Evolutionary conservation across 2,888 invertebrate genomes (phyloP).

Genomic region (Siphlonurus alternatus): DNA sequence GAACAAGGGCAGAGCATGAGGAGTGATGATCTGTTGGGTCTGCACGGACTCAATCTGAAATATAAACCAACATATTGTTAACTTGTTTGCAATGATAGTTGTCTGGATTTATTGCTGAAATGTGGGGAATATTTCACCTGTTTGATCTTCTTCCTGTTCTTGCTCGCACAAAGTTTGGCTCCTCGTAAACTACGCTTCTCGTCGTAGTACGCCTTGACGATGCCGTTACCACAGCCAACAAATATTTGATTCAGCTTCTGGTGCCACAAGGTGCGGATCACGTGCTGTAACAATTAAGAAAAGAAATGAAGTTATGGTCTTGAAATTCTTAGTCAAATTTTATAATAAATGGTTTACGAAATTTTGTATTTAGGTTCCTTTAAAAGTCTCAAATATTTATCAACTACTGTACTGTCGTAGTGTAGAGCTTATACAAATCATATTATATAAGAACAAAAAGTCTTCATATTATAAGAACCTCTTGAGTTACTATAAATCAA

Average conservation of each 20-base stretch:
- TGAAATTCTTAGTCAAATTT: no score
- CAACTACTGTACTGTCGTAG: no score
- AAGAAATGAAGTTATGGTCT: slow-evolving; percentile 3
- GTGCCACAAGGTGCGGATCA: slow-evolving; percentile 88
- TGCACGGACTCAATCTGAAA: slow-evolving; percentile 63
- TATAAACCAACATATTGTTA: neutral
- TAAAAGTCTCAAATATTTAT: no score
- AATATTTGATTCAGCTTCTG: slow-evolving; percentile 95
- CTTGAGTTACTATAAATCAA: no score
- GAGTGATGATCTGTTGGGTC: slow-evolving; percentile 87
- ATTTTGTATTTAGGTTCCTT: no score
- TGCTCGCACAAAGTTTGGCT: slow-evolving; percentile 75
- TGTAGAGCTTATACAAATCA: no score
- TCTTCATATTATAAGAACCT: no score
- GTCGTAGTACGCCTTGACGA: slow-evolving; percentile 82
- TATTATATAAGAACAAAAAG: no score
- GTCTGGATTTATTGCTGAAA: no score
- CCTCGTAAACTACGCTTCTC: slow-evolving; percentile 72
- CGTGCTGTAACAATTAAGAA: slow-evolving; percentile 29
- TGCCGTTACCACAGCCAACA: slow-evolving; percentile 79
- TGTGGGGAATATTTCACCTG: slow-evolving; percentile 31
- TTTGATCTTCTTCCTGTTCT: slow-evolving; percentile 58
- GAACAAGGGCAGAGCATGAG: slow-evolving; percentile 89
- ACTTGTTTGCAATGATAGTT: neutral
- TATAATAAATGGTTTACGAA: no score